Conservation (phyloP, 2,888 invertebrate species). For the Andrena trimmerana region DNA sequence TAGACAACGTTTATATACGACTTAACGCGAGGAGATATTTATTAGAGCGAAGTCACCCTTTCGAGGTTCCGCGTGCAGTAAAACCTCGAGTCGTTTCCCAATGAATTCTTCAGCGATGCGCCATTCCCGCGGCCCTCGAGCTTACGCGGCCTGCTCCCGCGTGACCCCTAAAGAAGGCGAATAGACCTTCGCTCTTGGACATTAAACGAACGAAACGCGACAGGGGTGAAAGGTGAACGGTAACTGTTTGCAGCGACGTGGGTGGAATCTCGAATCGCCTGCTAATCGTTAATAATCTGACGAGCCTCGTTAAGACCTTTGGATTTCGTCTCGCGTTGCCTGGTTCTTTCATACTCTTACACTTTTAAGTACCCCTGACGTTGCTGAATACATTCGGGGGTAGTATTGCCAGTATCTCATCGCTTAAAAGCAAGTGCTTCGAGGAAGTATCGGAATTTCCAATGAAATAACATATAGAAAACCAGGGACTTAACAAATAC, state of each 20-base stretch:
- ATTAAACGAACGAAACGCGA: slow-evolving; percentile 65
- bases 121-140: slow-evolving; percentile 65
- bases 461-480: no score
- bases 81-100: slow-evolving; percentile 46
- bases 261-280: slow-evolving; percentile 52
- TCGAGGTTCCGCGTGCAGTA: slow-evolving; percentile 45
- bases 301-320: slow-evolving; percentile 34
- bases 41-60: slow-evolving; percentile 33
- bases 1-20: not conserved
- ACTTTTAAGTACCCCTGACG: not conserved
- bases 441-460: no score
- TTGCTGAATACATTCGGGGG: not conserved
- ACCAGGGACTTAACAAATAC: not conserved
- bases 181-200: slow-evolving; percentile 57
- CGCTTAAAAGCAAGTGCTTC: no score
- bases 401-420: not conserved
- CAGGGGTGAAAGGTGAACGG: slow-evolving; percentile 63
- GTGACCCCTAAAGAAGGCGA: slow-evolving; percentile 62
- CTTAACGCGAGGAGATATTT: slow-evolving; percentile 25
- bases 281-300: slow-evolving; percentile 54
- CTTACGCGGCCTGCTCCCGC: slow-evolving; percentile 53
- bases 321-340: not conserved
- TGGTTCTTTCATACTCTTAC: no score
- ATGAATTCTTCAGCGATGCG: slow-evolving; percentile 70
- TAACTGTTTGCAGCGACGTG: slow-evolving; percentile 64